Base-by-base conservation (phyloP, 2,888 invertebrate species). In the Macaria notata region DNA sequence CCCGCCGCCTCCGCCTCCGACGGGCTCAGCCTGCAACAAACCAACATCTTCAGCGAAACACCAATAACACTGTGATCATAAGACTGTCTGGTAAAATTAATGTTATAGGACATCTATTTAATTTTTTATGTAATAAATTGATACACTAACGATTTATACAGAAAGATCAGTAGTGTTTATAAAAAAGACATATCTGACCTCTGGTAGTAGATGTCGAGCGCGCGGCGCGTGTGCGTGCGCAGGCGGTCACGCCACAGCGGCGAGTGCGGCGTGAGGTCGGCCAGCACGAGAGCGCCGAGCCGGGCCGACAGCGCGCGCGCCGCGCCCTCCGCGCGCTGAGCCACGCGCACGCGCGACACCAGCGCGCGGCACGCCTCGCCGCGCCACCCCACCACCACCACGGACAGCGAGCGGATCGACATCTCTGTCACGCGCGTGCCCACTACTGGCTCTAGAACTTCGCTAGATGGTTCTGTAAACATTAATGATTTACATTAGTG, bases 191-290 rank as follows among this genome's bases (percentile, higher is more conserved):
- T n/a, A n/a, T n/a, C n/a, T n/a, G n/a, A 86, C 90, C 90, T 81
- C 47, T 74, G 73, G 73, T 98, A 96, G 50, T 95, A 93, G 79
- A 98, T 96, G 68, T 95, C 94, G 61, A 98, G 90, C 4, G 97
- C 98, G 75, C 96, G 95, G 41, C 94, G 92, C 0, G 96, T 96
- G 53, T 95, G 94, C 3, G 97, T 96, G 39, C 96, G 80, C 79
- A 98, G 96, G 57, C 96, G 91, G 82, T 98, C 96, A 4, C 95
- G 93, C 88, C 98, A 98, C 44, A 95, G 92, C 71, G 92, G 88
- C 2, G 97, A 96, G 78, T 95, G 95, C n/a, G 94, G 93, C 7
- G 97, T 96, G 54, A 96, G 88, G 87, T 98, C 98, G 47, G 94
- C 84, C 29, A 98, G 86, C 19, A 95, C 94, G 81, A 98, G 93